Evolutionary conservation across 35 echinoderm and acorn worm species (phyloP).

Genomic region (Ophiothrix spiculata): DNA sequence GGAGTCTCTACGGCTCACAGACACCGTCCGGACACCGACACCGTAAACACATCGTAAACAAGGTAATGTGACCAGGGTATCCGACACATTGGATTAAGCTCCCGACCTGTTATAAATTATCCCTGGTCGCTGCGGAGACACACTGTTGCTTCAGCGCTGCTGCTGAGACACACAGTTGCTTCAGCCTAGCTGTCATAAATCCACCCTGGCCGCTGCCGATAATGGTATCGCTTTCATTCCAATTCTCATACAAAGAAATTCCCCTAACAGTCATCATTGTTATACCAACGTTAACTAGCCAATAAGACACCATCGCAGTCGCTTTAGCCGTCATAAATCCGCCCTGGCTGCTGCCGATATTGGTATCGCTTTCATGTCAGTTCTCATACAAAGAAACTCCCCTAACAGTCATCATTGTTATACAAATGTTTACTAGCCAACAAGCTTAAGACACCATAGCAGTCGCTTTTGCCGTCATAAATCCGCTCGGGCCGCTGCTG

Average conservation of each 20-base stretch:
- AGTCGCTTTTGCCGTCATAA: constrained; percentile 91
- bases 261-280: constrained; percentile 91
- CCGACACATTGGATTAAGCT: no score
- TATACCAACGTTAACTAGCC: constrained; percentile 86
- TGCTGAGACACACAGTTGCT: no score
- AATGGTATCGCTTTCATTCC: constrained; percentile 92
- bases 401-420: constrained; percentile 90
- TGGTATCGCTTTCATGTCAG: constrained; percentile 89
- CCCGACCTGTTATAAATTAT: no score
- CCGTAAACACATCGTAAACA: no score
- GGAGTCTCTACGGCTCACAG: no score
- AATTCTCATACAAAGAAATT: constrained; percentile 95
- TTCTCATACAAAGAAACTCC: constrained; percentile 97
- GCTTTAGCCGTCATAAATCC: constrained; percentile 90
- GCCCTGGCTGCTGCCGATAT: constrained; percentile 55
- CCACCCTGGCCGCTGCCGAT: constrained; percentile 51
- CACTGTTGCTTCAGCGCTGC: no score
- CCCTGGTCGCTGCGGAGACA: no score
- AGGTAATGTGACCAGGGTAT: no score
- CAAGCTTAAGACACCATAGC: no score
- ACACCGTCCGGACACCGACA: no score
- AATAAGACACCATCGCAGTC: no score
- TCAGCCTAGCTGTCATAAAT: constrained; percentile 95
- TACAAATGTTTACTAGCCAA: constrained; percentile 94
- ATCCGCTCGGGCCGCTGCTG: constrained; percentile 62